Conservation (phyloP, 2,888 invertebrate genomes). For the Leptopilina drosophilae region DNA sequence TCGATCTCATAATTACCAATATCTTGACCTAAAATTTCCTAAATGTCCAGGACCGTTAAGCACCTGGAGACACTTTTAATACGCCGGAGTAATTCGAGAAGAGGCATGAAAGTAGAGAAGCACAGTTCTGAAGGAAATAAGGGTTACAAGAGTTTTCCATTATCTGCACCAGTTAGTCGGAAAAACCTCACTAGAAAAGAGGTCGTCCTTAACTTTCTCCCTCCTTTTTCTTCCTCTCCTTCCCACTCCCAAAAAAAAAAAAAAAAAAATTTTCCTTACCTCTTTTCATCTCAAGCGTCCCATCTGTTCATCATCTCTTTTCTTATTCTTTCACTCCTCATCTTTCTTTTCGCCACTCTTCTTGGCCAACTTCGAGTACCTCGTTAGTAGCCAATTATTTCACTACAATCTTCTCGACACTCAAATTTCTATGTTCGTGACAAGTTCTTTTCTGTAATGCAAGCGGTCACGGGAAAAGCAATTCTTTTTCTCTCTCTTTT, state of each 20-base stretch:
- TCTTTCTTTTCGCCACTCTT: slow-evolving; percentile 39
- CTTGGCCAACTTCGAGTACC: slow-evolving; percentile 47
- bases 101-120: slow-evolving; percentile 24
- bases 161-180: slow-evolving; percentile 55
- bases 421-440: slow-evolving; percentile 28
- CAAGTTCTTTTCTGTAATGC: background rate
- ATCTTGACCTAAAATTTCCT: background rate
- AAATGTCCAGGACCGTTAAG: slow-evolving; percentile 34
- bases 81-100: slow-evolving; percentile 46
- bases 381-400: slow-evolving; percentile 57
- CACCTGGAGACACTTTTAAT: slow-evolving; percentile 46
- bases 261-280: background rate
- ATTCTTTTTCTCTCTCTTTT: background rate
- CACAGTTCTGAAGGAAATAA: slow-evolving; percentile 52
- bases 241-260: too few species aligned
- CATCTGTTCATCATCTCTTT: slow-evolving; percentile 31
- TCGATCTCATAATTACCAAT: slow-evolving; percentile 19
- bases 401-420: slow-evolving; percentile 41
- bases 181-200: slow-evolving; percentile 42
- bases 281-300: slow-evolving; percentile 4
- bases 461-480: background rate
- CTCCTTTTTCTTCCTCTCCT: background rate
- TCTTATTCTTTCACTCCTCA: slow-evolving; percentile 23
- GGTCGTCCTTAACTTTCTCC: slow-evolving; percentile 20
- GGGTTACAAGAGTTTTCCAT: slow-evolving; percentile 65